Conservation (phyloP, 1,140 invertebrate species). For the Drosophila mayri region DNA sequence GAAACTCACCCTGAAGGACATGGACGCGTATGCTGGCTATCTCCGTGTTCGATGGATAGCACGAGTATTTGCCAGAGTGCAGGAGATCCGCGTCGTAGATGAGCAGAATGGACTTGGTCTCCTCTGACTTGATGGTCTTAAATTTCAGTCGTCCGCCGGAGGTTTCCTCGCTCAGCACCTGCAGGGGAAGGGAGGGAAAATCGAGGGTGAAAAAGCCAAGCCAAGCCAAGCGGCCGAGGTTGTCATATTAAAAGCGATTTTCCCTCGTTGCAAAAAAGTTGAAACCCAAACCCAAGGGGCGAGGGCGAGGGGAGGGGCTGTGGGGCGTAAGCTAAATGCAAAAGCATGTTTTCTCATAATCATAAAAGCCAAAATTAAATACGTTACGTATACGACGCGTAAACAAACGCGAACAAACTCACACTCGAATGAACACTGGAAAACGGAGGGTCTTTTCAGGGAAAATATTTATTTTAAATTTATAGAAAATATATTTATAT, state of each 20-base stretch:
- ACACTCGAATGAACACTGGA: conserved; percentile 3
- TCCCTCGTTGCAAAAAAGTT: conserved; percentile 19
- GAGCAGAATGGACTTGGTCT: conserved; percentile 84
- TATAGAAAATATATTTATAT: not conserved
- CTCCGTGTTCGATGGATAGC: conserved; percentile 86
- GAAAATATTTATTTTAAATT: not conserved
- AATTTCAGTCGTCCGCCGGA: conserved; percentile 83
- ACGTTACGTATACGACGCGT: conserved; percentile 78
- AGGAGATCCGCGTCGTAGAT: conserved; percentile 84
- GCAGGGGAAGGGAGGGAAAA: not conserved
- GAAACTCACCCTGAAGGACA: conserved; percentile 84
- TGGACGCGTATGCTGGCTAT: conserved; percentile 87
- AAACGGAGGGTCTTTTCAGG: not conserved
- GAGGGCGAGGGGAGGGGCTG: not conserved
- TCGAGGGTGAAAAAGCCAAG: not conserved
- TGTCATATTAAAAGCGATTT: conserved; percentile 60
- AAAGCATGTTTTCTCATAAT: conserved; percentile 83
- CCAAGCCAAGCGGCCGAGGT: conserved; percentile 6
- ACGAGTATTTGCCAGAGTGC: conserved; percentile 86
- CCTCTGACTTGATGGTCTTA: conserved; percentile 84
- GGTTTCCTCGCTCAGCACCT: conserved; percentile 85
- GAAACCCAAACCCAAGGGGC: conserved; percentile 7
- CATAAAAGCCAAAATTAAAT: conserved; percentile 83
- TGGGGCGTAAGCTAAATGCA: conserved; percentile 61
- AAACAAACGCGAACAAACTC: conserved; percentile 58